phyloP scores from a whole-genome alignment of 2,113 vertebrate genomes.

The Oxygymnocypris stewartii region DNA sequence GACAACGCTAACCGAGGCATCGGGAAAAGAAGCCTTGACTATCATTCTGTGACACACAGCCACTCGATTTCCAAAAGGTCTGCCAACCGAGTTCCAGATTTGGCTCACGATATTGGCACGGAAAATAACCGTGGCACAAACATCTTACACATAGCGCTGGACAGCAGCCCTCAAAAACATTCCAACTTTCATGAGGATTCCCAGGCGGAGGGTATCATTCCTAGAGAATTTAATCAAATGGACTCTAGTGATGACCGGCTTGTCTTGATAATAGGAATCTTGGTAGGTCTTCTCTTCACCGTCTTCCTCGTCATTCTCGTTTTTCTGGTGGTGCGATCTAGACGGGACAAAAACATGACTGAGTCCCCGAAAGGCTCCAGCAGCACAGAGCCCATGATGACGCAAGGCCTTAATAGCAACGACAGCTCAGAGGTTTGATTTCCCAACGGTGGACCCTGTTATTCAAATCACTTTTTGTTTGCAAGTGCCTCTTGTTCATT shows the following conservation, averaged over 20 bases:
- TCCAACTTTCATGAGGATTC: conserved; percentile 61
- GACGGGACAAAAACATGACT: conserved; percentile 64
- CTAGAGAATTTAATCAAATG: conserved; percentile 70
- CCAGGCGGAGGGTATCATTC: conserved; percentile 66
- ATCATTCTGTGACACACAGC: conserved; percentile 70
- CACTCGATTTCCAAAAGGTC: conserved; percentile 68
- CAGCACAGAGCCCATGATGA: conserved; percentile 80
- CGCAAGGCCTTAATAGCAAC: conserved; percentile 55
- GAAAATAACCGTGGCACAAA: conserved; percentile 87
- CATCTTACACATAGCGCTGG: conserved; percentile 87
- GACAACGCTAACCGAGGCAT: conserved; percentile 67
- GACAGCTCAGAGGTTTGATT: conserved; percentile 93
- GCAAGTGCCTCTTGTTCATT: conserved; percentile 74
- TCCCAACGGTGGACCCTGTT: not conserved
- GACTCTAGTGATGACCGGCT: conserved; percentile 62
- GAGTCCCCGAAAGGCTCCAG: conserved; percentile 63
- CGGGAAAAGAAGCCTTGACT: conserved; percentile 86
- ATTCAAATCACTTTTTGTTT: conserved; percentile 60
- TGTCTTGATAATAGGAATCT: conserved; percentile 73
- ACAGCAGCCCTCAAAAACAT: conserved; percentile 70
- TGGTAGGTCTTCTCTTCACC: conserved; percentile 75
- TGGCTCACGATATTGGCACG: conserved; percentile 79
- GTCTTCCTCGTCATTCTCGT: conserved; percentile 72
- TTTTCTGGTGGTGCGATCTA: conserved; percentile 70
- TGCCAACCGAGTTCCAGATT: conserved; percentile 56